A percentile compares a stretch with the other conserved stretches of the same genome.
phyloP scores from a whole-genome alignment of 2,888 invertebrate genomes.

The Kuschelorhynchus macadamiae region DNA sequence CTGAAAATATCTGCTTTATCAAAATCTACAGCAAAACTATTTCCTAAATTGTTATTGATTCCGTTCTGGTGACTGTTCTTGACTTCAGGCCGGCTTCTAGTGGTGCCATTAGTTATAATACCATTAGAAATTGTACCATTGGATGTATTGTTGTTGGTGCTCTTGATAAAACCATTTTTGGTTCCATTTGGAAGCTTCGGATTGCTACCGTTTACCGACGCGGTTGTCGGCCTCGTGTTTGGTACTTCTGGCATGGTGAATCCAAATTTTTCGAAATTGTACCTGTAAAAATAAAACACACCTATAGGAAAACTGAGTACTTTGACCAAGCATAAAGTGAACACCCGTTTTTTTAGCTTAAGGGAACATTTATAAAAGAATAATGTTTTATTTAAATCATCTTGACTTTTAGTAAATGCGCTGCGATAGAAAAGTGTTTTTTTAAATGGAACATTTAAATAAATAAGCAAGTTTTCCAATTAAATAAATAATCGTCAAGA shows the following conservation, averaged over 20 bases:
- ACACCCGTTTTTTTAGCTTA: no score
- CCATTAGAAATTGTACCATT: slow-evolving; percentile 27
- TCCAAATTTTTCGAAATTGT: slow-evolving; percentile 45
- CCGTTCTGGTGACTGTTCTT: slow-evolving; percentile 44
- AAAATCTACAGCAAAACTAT: slow-evolving; percentile 78
- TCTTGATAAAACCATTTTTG: slow-evolving; percentile 31
- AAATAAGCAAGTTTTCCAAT: no score
- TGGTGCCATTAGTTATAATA: slow-evolving; percentile 46
- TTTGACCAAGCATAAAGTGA: no score
- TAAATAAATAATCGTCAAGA: no score
- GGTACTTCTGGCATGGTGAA: slow-evolving; percentile 37
- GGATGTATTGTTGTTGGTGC: slow-evolving; percentile 7
- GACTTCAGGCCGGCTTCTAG: slow-evolving; percentile 58
- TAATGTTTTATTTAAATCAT: no score
- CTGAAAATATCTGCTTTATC: slow-evolving; percentile 81
- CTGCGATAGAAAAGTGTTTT: no score
- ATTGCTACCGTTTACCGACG: slow-evolving; percentile 25
- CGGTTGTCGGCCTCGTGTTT: slow-evolving; percentile 21
- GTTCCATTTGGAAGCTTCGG: slow-evolving; percentile 21
- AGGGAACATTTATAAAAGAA: no score
- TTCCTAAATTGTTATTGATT: slow-evolving; percentile 46
- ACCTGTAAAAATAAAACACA: no score
- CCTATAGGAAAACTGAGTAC: no score
- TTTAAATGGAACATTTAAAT: no score
- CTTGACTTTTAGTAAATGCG: no score